A percentile compares a stretch with the other conserved stretches of the same genome.
These are phyloP conservation scores for Pterobdella sp. DNA, from an alignment of 2,888 invertebrate species.

Conservation along the genomic window DNA sequence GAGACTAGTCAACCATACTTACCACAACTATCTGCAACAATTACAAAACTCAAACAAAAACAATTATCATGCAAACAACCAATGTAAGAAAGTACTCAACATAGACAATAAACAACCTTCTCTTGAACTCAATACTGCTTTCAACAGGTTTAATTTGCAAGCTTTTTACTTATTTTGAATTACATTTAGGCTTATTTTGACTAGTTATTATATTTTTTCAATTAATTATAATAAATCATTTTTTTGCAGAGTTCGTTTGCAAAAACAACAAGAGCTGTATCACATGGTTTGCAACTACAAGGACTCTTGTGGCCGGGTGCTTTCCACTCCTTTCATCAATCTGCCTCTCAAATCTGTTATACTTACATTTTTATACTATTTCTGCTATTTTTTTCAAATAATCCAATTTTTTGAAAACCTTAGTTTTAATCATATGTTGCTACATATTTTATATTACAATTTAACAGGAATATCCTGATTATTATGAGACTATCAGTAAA, in stretches of 20 bases:
- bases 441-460: neutral
- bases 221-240: neutral
- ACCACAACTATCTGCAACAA: neutral
- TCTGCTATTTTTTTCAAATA: neutral
- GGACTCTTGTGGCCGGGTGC: slow-evolving; percentile 69
- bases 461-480: slow-evolving; percentile 77
- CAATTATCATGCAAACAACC: too few species aligned
- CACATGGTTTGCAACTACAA: slow-evolving; percentile 81
- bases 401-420: neutral
- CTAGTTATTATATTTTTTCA: neutral
- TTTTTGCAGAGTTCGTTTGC: neutral
- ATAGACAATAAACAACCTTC: too few species aligned
- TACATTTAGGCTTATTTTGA: neutral
- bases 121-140: neutral
- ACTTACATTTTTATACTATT: slow-evolving; percentile 3
- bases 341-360: slow-evolving; percentile 74
- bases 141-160: neutral
- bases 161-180: neutral
- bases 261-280: slow-evolving; percentile 72
- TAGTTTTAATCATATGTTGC: neutral
- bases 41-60: neutral
- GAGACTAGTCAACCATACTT: neutral
- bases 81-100: too few species aligned
- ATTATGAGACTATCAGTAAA: slow-evolving; percentile 84
- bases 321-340: slow-evolving; percentile 89